Percentiles rank a stretch among this genome's conserved stretches.
Evolutionary conservation across 2,888 invertebrate genomes (phyloP).

Genomic region (Andrena bicolor): DNA sequence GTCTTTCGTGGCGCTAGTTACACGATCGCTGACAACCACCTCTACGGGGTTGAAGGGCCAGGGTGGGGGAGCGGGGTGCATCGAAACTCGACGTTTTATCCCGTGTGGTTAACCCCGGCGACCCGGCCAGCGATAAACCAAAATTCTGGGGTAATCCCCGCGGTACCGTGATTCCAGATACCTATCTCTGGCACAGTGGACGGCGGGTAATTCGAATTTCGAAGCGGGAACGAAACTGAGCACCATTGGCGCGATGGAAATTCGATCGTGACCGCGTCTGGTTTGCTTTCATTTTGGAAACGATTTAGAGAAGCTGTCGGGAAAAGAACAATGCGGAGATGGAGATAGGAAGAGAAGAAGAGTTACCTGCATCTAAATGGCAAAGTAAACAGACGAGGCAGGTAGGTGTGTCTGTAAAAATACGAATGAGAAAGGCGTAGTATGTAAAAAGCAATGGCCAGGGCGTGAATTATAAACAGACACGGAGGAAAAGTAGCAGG

Average conservation of each 20-base stretch:
- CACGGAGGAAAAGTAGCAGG: slow-evolving; percentile 12
- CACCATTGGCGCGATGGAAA: not conserved
- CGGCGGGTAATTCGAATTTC: slow-evolving; percentile 65
- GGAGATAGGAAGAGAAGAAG: not conserved
- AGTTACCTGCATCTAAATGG: not conserved
- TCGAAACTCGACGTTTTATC: slow-evolving; percentile 65
- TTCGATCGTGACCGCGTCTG: slow-evolving; percentile 9
- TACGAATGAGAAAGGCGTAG: not conserved
- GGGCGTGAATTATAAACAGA: slow-evolving; percentile 22
- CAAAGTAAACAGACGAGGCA: not conserved
- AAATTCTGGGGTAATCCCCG: slow-evolving; percentile 67
- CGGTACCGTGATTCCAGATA: slow-evolving; percentile 58
- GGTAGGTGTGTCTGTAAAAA: slow-evolving; percentile 11
- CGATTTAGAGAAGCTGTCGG: not conserved
- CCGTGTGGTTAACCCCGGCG: slow-evolving; percentile 61
- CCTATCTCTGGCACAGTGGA: slow-evolving; percentile 48
- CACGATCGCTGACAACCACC: slow-evolving; percentile 32
- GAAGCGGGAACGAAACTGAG: slow-evolving; percentile 13
- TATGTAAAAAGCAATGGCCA: slow-evolving; percentile 10
- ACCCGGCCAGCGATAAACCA: slow-evolving; percentile 63
- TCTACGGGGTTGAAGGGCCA: not conserved
- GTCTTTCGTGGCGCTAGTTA: slow-evolving; percentile 34
- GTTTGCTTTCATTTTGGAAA: not conserved
- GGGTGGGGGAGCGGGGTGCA: slow-evolving; percentile 7
- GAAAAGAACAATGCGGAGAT: not conserved